These are phyloP conservation scores for Pterocles burchelli DNA, from an alignment of 2,113 vertebrate genomes.

Conservation along the genomic window DNA sequence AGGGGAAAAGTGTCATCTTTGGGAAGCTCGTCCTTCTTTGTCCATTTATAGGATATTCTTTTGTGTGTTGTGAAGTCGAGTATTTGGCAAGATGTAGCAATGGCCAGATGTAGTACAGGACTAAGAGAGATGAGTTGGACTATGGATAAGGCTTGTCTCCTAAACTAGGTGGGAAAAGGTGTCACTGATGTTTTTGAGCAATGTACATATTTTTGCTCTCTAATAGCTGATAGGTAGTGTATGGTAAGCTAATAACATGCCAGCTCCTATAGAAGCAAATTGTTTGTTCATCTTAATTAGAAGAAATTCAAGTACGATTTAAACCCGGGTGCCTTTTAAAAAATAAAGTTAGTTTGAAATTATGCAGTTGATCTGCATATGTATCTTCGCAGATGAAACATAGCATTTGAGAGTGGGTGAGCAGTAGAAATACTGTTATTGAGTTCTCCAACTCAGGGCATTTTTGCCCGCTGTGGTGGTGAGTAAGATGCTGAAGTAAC, in stretches of 20 bases:
- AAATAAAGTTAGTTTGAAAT: background rate
- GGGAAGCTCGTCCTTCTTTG: background rate
- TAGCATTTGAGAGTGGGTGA: background rate
- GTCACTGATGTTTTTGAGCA: background rate
- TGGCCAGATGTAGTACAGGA: background rate
- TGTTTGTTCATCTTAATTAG: background rate
- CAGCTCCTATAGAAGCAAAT: background rate
- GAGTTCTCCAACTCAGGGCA: background rate
- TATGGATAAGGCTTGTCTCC: background rate
- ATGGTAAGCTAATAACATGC: background rate
- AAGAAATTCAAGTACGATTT: background rate
- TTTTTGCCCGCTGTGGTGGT: background rate
- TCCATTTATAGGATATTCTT: conserved; percentile 33
- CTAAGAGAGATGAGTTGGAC: background rate
- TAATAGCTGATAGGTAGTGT: background rate
- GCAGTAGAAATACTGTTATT: background rate
- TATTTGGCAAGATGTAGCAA: background rate
- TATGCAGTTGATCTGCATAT: background rate
- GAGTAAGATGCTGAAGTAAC: background rate
- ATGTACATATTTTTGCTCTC: background rate
- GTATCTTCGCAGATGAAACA: background rate
- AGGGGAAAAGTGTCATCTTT: background rate
- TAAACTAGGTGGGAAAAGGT: background rate
- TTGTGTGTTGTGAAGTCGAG: background rate
- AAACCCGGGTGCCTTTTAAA: background rate